Base-by-base conservation (phyloP, 1,140 invertebrate species). In the Drosophila guanche region DNA sequence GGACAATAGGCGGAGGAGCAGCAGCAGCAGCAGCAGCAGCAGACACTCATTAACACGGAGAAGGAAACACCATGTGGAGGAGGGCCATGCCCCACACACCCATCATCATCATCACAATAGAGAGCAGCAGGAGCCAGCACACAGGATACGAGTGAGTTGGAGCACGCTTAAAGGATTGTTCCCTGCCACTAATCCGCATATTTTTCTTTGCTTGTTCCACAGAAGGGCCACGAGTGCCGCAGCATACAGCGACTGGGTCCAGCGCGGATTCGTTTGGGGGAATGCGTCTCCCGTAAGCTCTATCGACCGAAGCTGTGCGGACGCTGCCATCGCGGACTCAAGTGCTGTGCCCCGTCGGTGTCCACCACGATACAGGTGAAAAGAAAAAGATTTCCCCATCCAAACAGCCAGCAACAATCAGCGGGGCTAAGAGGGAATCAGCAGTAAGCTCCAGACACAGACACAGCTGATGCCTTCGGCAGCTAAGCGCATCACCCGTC, bases 191-290 rank as follows among this genome's bases (percentile, higher is more conserved):
- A 37, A 50, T 6, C 10, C 7, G 4, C 3, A n/a, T 23, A 23
- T 45, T 37, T 53, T 59, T 12, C 6, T n/a, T 37, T 4, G 14
- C n/a, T 61, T 51, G 10, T 53, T 62, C 47, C 37, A 5, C 92
- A 95, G 94, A 94, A 93, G 69, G 93, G 93, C 2, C 94, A 94
- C 76, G 93, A 94, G 81, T 95, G 95, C 88, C 94, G 94, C 51
- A 94, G 94, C 7, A 94, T 94, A 2, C 92, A 94, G 59, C 92
- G 93, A n/a, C 79, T 92, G 20, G 90, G 92, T 14, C 92, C 93
- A 8, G 91, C 94, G 0, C 92, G 93, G 41, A 91, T 95, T 7
- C 92, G 92, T 1, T 93, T 94, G 59, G 94, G 94, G 16, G 93
- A 94, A 40, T 95, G 95, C 86, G 84, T 93, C 2, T 95, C 94